phyloP scores from a whole-genome alignment of 2,888 invertebrate species.

The Patella depressa region DNA sequence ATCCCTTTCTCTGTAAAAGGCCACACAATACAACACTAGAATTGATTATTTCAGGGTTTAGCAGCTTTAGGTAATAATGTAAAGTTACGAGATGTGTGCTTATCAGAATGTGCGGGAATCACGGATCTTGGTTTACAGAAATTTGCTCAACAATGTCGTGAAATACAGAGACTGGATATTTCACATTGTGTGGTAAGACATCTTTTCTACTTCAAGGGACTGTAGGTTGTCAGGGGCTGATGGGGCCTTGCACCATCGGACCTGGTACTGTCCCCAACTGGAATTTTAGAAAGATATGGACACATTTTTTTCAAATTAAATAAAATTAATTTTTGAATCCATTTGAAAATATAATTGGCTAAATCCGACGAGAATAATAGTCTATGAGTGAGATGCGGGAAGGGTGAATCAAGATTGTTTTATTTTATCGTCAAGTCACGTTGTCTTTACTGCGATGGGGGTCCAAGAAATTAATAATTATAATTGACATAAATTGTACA shows the following conservation, averaged over 20 bases:
- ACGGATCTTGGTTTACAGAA: constrained; percentile 71
- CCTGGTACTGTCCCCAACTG: not conserved
- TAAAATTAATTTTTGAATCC: too few species aligned
- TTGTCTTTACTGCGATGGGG: not conserved
- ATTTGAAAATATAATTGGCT: not conserved
- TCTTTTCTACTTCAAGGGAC: not conserved
- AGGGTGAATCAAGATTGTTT: not conserved
- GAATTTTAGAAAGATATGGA: too few species aligned
- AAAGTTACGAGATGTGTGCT: constrained; percentile 60
- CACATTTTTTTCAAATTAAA: too few species aligned
- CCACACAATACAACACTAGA: too few species aligned
- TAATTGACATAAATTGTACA: too few species aligned
- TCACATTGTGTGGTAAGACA: constrained; percentile 68
- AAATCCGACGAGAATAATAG: too few species aligned
- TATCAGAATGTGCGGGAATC: constrained; percentile 67
- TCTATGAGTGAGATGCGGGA: too few species aligned
- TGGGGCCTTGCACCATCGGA: not conserved
- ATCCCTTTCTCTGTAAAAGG: too few species aligned
- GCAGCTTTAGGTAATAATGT: constrained; percentile 66
- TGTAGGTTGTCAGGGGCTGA: not conserved
- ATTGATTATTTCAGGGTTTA: constrained; percentile 48
- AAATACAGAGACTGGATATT: constrained; percentile 68
- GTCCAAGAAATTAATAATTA: not conserved
- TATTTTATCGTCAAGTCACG: not conserved
- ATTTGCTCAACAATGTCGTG: constrained; percentile 70